Evolutionary conservation across 1,140 invertebrate genomes (phyloP).

Genomic region (Solen grandis): DNA sequence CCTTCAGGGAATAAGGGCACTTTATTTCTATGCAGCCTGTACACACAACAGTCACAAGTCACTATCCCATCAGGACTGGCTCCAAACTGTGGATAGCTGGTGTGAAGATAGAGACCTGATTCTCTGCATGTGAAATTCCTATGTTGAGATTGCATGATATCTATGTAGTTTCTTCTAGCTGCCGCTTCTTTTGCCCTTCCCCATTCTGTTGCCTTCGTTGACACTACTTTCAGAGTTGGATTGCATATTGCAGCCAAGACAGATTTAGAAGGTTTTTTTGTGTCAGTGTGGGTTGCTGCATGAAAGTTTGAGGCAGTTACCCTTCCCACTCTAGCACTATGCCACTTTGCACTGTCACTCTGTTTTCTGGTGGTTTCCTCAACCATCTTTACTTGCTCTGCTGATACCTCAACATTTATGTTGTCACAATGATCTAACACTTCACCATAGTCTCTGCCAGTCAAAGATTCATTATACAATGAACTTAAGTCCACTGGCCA

Average conservation of each 20-base stretch:
- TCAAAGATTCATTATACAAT: no score
- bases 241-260: conserved; percentile 7
- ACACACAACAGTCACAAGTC: conserved; percentile 39
- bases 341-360: neutral
- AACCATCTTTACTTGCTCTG: neutral
- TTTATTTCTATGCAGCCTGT: conserved; percentile 17
- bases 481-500: no score
- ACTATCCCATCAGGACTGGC: conserved; percentile 28
- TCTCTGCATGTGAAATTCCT: neutral
- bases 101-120: neutral
- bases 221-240: neutral
- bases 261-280: neutral
- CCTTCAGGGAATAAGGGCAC: neutral
- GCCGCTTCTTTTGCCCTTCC: conserved; percentile 1
- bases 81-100: neutral
- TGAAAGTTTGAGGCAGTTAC: conserved; percentile 23
- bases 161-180: neutral
- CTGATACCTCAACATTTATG: no score
- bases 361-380: conserved; percentile 4
- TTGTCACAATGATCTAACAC: no score
- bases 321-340: neutral
- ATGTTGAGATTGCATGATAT: neutral
- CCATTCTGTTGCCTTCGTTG: neutral
- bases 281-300: neutral
- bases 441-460: no score